phyloP scores from a whole-genome alignment of 2,113 vertebrate genomes.

The Danio rerio region DNA sequence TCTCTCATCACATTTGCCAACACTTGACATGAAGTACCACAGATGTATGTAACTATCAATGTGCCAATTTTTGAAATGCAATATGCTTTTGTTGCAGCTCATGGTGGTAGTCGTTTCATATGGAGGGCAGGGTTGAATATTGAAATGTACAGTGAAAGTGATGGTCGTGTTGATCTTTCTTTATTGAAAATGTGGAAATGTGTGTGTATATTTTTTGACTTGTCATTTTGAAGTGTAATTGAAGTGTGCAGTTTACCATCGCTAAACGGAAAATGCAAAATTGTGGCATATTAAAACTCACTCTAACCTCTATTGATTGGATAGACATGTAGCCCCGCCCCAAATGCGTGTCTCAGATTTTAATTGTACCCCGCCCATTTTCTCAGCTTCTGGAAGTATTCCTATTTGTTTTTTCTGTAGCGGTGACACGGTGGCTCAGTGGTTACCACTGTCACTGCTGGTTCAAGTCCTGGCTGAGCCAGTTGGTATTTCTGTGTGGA shows the following conservation, averaged over 20 bases:
- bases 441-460: too few relatives aligned
- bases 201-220: background rate
- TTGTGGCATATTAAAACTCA: background rate
- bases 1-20: constrained; percentile 30
- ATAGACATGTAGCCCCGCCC: background rate
- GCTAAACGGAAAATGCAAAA: background rate
- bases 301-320: background rate
- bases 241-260: background rate
- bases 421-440: too few relatives aligned
- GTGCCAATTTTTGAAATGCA: constrained; percentile 27
- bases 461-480: too few relatives aligned
- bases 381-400: too few relatives aligned
- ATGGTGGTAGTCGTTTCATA: constrained; percentile 9
- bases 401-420: too few relatives aligned
- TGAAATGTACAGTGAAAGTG: constrained; percentile 20
- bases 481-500: too few relatives aligned
- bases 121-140: background rate
- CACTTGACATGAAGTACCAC: constrained; percentile 15
- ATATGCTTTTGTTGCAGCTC: constrained; percentile 45
- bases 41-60: constrained; percentile 38
- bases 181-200: background rate
- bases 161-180: background rate
- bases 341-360: background rate
- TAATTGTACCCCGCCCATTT: too few relatives aligned
- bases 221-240: background rate